These are phyloP conservation scores for Ophthalmolycus amberensis DNA, from an alignment of 2,113 vertebrate genomes.

Conservation along the genomic window DNA sequence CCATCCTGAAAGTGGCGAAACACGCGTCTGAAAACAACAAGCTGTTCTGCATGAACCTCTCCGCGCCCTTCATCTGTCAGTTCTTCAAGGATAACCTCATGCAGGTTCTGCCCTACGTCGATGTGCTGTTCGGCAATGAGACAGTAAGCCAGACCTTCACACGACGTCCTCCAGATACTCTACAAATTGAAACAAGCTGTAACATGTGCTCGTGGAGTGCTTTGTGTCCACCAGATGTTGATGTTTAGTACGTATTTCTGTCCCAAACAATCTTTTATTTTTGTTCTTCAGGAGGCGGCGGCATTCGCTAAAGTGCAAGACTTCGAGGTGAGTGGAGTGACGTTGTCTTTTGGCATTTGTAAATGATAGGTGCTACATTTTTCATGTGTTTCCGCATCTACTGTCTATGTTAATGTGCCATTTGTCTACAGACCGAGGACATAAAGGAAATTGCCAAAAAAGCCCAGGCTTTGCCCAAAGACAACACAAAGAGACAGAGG, in stretches of 20 bases:
- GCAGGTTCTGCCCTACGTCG: slow-evolving; percentile 95
- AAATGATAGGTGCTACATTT: not conserved
- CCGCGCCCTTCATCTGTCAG: slow-evolving; percentile 97
- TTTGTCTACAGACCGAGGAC: slow-evolving; percentile 88
- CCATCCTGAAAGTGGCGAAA: slow-evolving; percentile 93
- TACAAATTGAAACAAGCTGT: not conserved
- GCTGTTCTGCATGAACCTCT: slow-evolving; percentile 95
- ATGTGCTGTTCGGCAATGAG: slow-evolving; percentile 97
- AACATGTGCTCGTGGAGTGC: not conserved
- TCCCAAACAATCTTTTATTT: slow-evolving; percentile 51
- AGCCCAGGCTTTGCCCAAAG: slow-evolving; percentile 91
- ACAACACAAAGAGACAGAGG: slow-evolving; percentile 90
- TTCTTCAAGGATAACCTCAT: slow-evolving; percentile 95
- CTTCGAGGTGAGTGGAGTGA: slow-evolving; percentile 92
- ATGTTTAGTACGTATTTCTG: slow-evolving; percentile 6
- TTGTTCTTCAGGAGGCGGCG: slow-evolving; percentile 91
- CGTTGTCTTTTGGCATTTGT: slow-evolving; percentile 24
- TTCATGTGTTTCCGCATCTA: not conserved
- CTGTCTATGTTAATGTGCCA: slow-evolving; percentile 6
- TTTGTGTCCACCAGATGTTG: not conserved
- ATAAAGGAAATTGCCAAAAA: slow-evolving; percentile 93
- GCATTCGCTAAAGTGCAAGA: slow-evolving; percentile 93
- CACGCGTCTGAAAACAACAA: slow-evolving; percentile 93
- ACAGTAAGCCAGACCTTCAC: slow-evolving; percentile 82
- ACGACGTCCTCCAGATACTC: not conserved